Evolutionary conservation across 2,113 vertebrate species (phyloP).

Genomic region (Talpa occidentalis): DNA sequence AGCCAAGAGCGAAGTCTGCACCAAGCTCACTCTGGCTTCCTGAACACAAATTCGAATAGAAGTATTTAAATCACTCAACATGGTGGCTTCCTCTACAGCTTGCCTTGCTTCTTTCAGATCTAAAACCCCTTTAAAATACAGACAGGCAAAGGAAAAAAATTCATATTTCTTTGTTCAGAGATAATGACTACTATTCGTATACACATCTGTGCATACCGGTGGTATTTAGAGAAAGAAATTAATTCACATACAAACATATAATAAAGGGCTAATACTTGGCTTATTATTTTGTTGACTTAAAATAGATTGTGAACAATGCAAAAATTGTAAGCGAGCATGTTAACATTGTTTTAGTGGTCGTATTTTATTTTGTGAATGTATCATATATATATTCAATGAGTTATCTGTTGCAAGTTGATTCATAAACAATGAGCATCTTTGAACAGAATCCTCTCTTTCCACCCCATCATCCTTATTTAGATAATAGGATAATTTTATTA

Average conservation of each 20-base stretch:
- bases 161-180: neutral
- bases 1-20: too few relatives aligned
- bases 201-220: too few relatives aligned
- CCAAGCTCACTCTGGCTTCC: rapidly evolving
- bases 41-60: too few relatives aligned
- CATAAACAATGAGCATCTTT: neutral
- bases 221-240: too few relatives aligned
- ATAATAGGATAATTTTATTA: neutral
- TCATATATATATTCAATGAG: neutral
- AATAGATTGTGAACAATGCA: neutral
- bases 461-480: neutral
- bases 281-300: neutral
- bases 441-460: neutral
- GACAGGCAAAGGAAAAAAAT: neutral
- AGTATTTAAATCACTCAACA: rapidly evolving
- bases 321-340: neutral
- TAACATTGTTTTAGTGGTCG: neutral
- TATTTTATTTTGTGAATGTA: neutral
- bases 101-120: neutral
- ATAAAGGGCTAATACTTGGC: neutral
- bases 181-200: neutral
- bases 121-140: neutral
- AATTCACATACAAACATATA: too few relatives aligned
- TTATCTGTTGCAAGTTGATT: neutral
- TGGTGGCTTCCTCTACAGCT: rapidly evolving